Conservation (phyloP, 2,888 invertebrate species). For the Caenorhabditis sinica region DNA sequence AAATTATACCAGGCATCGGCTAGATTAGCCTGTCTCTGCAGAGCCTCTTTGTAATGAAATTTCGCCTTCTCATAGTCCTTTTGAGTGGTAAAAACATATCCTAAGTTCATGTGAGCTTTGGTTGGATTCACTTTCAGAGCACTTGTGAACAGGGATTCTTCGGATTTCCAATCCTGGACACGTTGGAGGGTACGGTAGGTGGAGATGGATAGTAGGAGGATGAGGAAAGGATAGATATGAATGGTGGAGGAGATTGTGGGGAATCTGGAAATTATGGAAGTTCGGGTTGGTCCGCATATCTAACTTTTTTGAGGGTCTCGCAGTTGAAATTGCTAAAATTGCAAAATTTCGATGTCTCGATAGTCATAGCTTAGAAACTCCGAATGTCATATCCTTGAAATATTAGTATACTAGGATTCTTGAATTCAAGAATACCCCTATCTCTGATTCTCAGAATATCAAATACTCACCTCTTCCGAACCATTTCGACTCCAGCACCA, state of each 20-base stretch:
- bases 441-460: background rate
- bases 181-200: constrained; percentile 60
- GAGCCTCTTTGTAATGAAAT: constrained; percentile 92
- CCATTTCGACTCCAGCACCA: constrained; percentile 83
- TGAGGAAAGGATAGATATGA: background rate
- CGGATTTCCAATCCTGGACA: constrained; percentile 73
- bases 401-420: background rate
- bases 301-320: too few species aligned
- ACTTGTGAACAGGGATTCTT: constrained; percentile 89
- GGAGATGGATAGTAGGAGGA: constrained; percentile 50
- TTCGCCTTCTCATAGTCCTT: constrained; percentile 93
- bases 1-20: constrained; percentile 99
- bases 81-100: constrained; percentile 94
- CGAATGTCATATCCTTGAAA: background rate
- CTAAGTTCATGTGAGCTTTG: constrained; percentile 94
- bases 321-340: too few species aligned
- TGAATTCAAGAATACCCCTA: background rate
- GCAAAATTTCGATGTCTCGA: too few species aligned
- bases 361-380: background rate
- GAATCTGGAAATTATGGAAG: constrained; percentile 7
- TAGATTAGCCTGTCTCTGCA: constrained; percentile 95
- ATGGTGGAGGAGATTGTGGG: background rate
- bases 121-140: constrained; percentile 95
- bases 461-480: constrained; percentile 31
- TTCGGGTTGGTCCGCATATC: background rate